Conservation (phyloP, 37 sponge, comb jelly and placozoan genomes). For the Cliona cf. orientalis region DNA sequence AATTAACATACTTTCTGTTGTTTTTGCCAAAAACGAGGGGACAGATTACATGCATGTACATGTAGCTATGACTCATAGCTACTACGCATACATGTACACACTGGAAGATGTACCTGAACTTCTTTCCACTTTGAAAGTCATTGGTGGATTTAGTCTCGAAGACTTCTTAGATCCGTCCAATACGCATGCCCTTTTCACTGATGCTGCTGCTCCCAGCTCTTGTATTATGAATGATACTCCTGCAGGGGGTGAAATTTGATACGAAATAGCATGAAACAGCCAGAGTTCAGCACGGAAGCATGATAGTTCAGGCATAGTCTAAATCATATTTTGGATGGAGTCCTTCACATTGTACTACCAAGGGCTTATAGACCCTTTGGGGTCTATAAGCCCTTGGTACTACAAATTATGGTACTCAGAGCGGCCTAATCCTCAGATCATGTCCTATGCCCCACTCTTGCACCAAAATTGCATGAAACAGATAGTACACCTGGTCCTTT, state of each 20-base stretch:
- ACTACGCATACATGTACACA: neutral
- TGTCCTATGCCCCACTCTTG: too few species aligned
- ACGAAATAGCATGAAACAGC: neutral
- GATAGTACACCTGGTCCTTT: slow-evolving; percentile 32
- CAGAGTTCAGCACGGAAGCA: neutral
- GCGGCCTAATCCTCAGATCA: too few species aligned
- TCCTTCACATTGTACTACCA: too few species aligned
- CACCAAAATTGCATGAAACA: neutral
- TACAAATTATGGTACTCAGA: too few species aligned
- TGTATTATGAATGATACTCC: slow-evolving; percentile 8
- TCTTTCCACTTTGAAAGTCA: slow-evolving; percentile 24
- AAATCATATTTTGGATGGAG: neutral
- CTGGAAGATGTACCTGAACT: slow-evolving; percentile 34
- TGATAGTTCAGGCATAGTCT: neutral
- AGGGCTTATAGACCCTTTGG: too few species aligned
- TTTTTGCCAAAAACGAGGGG: neutral
- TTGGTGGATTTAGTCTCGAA: neutral
- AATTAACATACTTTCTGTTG: too few species aligned
- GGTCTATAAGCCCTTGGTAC: too few species aligned
- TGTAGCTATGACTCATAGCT: neutral
- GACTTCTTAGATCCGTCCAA: too few species aligned
- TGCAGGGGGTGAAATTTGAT: slow-evolving; percentile 4
- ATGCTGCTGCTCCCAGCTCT: neutral
- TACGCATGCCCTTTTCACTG: neutral
- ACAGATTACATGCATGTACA: neutral